Evolutionary conservation across 2,797 vertebrate species (phyloP).

Genomic region (Phalanger gymnotis): DNA sequence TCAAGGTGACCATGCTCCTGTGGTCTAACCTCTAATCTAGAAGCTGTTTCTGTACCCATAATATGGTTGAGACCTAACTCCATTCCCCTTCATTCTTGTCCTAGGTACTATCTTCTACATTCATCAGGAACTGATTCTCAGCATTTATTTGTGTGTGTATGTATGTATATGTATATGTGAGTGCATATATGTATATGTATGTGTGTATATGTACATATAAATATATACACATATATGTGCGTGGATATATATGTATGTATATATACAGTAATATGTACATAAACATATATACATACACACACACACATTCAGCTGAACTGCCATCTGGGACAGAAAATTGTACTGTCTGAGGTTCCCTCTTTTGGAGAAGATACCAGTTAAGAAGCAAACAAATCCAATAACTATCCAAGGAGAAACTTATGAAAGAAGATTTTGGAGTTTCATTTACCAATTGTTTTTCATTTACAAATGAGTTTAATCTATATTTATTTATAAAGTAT

Average conservation of each 20-base stretch:
- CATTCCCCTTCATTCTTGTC: slow-evolving; percentile 19
- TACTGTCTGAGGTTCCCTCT: slow-evolving; percentile 61
- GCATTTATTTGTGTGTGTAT: slow-evolving; percentile 57
- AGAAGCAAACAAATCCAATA: slow-evolving; percentile 65
- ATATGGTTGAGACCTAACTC: not conserved
- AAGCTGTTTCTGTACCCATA: slow-evolving; percentile 23
- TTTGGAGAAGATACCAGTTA: slow-evolving; percentile 4
- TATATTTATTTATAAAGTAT: slow-evolving; percentile 75
- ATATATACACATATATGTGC: not conserved
- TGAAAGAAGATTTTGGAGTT: slow-evolving; percentile 47
- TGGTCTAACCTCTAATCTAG: not conserved
- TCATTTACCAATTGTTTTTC: slow-evolving; percentile 61
- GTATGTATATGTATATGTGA: not conserved
- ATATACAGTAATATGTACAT: too few species aligned
- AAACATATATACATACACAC: too few species aligned
- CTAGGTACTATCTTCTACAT: slow-evolving; percentile 48
- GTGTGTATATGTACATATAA: not conserved
- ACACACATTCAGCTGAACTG: slow-evolving; percentile 37
- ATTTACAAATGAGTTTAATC: slow-evolving; percentile 51
- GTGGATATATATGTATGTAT: too few species aligned
- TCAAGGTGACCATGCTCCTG: not conserved
- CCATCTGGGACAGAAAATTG: slow-evolving; percentile 63
- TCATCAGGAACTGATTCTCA: slow-evolving; percentile 57
- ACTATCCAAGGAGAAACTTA: slow-evolving; percentile 62
- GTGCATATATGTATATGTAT: not conserved